Evolutionary conservation across 92 coral and sea anemone genomes (phyloP), one percentile per base, ranked within the genome.

Genomic region (Phenganax subtilis): DNA sequence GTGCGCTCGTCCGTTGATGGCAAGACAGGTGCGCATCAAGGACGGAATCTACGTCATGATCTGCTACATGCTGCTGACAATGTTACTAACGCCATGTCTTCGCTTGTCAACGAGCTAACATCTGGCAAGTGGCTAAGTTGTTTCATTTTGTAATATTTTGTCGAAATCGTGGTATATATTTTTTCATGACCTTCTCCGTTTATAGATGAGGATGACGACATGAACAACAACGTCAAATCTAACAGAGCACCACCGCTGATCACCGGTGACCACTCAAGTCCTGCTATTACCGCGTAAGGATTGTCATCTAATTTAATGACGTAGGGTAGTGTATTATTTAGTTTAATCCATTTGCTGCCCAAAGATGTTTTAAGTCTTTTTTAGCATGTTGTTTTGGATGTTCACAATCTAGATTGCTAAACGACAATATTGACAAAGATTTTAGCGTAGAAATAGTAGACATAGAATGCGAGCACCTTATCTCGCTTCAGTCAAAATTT

Each of bases 31-130:
- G 93, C 81, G 81, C 80, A 82, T 74, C 85, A 84, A 52, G 82
- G 88, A 2, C 90, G 97, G 65, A 90, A 96, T 81, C 86, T 96
- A 47, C 85, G 99, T 51, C 85, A 87, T 74, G 99, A 96, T 72
- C 75, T 96, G 85, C 75, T 96, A 63, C 82, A 90, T 83, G 99
- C 99, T 27, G 99, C 99, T 60, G 99, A 96, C 80, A 88, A 89
- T 17, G 99, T 96, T 59, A 96, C 99, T 9, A 96, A 90, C 76
- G 99, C 99, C 12, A 96, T 96, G 99, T 96, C 97, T 9, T 96
- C 97, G 9, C 88, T 96, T 12, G 99, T 96, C 28, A 92, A 88
- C 57, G 99, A 96, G 75, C 88, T 96, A 63, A 96, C 93, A 76
- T 96, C 99, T 54, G 99, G 99, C 92, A 79, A 75, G 88, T 76